phyloP scores from a whole-genome alignment of 2,888 invertebrate genomes.

The Oscheius sp. region DNA sequence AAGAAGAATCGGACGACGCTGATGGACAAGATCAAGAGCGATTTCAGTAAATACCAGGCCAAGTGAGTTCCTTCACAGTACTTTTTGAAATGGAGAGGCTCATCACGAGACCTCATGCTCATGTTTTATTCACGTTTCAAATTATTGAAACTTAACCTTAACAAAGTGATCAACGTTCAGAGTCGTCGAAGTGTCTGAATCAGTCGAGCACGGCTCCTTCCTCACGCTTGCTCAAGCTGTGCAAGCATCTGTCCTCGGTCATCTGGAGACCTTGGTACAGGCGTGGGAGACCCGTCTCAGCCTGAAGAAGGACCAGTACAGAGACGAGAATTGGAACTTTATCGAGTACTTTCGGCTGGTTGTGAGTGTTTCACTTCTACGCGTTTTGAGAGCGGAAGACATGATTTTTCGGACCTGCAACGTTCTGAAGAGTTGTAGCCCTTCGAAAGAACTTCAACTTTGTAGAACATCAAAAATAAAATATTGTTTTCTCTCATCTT shows the following conservation, averaged over 20 bases:
- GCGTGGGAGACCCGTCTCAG: slow-evolving; percentile 49
- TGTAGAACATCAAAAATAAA: too few species aligned
- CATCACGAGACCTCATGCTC: too few species aligned
- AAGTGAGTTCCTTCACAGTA: slow-evolving; percentile 36
- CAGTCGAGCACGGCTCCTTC: slow-evolving; percentile 55
- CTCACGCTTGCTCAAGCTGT: slow-evolving; percentile 45
- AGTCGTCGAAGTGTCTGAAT: slow-evolving; percentile 57
- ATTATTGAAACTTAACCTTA: too few species aligned
- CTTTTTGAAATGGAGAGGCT: too few species aligned
- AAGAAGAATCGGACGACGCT: slow-evolving; percentile 63
- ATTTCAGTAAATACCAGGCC: slow-evolving; percentile 58
- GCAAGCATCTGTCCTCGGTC: slow-evolving; percentile 45
- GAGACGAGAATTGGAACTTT: slow-evolving; percentile 30
- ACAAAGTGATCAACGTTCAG: slow-evolving; percentile 16
- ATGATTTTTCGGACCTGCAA: background rate
- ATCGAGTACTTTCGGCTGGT: slow-evolving; percentile 21
- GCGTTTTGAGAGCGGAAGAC: background rate
- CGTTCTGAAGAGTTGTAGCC: too few species aligned
- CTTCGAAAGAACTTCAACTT: too few species aligned
- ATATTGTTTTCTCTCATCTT: too few species aligned
- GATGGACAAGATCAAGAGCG: slow-evolving; percentile 66
- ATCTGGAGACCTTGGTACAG: slow-evolving; percentile 52
- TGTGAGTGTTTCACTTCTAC: background rate
- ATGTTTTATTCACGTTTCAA: too few species aligned
- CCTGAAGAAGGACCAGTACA: slow-evolving; percentile 18